Conservation (phyloP, 53 echinoderm and acorn worm species). For the Luidia sarsii region DNA sequence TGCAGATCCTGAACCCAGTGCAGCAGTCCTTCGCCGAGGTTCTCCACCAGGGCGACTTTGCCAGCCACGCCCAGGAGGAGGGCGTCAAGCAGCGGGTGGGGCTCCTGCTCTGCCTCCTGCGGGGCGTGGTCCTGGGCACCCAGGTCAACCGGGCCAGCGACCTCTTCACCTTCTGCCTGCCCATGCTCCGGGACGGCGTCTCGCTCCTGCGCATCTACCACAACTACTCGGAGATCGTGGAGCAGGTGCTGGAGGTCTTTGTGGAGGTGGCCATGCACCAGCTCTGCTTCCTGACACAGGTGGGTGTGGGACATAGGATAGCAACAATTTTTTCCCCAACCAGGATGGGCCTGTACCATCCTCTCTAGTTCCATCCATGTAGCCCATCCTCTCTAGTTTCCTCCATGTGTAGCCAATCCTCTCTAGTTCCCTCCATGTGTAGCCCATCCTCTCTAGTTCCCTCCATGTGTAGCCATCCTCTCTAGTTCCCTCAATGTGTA, state of each 20-base stretch:
- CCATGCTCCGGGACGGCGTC: slow-evolving; percentile 83
- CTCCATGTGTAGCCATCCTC: no score
- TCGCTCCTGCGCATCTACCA: slow-evolving; percentile 82
- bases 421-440: no score
- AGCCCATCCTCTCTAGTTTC: no score
- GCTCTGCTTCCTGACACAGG: slow-evolving; percentile 87
- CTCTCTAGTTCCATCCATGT: no score
- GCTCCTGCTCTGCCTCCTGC: slow-evolving; percentile 72
- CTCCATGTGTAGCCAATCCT: no score
- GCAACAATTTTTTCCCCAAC: no score
- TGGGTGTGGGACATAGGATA: no score
- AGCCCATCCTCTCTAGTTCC: no score
- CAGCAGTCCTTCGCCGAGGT: slow-evolving; percentile 81
- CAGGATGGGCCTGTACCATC: no score
- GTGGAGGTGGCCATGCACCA: slow-evolving; percentile 85
- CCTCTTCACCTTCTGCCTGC: slow-evolving; percentile 75
- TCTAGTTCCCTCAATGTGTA: no score
- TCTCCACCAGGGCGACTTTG: slow-evolving; percentile 85
- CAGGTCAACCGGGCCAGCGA: slow-evolving; percentile 67
- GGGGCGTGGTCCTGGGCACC: slow-evolving; percentile 86
- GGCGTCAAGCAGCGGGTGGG: slow-evolving; percentile 63
- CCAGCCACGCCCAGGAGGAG: slow-evolving; percentile 65
- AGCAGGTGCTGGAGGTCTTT: slow-evolving; percentile 77
- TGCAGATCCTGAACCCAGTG: slow-evolving; percentile 86
- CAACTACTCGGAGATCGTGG: slow-evolving; percentile 79